phyloP scores from a whole-genome alignment of 2,888 invertebrate species.

The Tenthredo amoena region DNA sequence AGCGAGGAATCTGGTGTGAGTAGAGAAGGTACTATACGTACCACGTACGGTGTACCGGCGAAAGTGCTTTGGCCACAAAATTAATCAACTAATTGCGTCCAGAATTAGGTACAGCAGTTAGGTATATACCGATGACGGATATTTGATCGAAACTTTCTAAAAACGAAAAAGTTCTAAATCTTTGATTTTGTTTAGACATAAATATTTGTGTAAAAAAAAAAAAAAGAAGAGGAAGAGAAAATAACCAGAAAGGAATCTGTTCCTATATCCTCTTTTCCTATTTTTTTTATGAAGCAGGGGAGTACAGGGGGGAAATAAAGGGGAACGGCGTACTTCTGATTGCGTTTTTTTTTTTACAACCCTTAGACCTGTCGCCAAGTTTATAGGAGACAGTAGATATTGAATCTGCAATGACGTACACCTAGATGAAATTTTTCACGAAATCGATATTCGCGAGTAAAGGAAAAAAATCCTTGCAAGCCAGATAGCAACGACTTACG shows the following conservation, averaged over 20 bases:
- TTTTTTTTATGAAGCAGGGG: not conserved
- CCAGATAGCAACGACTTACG: too few relatives aligned
- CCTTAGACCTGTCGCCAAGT: not conserved
- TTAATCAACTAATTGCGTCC: constrained; percentile 42
- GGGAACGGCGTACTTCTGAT: not conserved
- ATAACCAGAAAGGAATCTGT: not conserved
- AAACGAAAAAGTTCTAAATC: too few relatives aligned
- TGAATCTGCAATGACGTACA: not conserved
- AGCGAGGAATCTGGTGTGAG: not conserved
- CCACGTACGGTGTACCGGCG: not conserved
- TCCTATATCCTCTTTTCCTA: not conserved
- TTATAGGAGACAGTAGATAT: not conserved
- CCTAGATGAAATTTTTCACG: not conserved
- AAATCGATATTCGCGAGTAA: not conserved
- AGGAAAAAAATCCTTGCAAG: not conserved
- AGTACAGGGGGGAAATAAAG: not conserved
- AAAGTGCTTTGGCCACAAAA: constrained; percentile 39
- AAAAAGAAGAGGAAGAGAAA: not conserved
- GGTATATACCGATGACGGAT: too few relatives aligned
- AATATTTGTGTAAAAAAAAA: not conserved
- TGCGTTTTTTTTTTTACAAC: not conserved
- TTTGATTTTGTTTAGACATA: too few relatives aligned
- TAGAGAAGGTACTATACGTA: not conserved
- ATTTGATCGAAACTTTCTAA: too few relatives aligned
- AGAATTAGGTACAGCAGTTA: not conserved